Conservation (phyloP, 2,113 vertebrate species). For the Herpetotheres cachinnans region DNA sequence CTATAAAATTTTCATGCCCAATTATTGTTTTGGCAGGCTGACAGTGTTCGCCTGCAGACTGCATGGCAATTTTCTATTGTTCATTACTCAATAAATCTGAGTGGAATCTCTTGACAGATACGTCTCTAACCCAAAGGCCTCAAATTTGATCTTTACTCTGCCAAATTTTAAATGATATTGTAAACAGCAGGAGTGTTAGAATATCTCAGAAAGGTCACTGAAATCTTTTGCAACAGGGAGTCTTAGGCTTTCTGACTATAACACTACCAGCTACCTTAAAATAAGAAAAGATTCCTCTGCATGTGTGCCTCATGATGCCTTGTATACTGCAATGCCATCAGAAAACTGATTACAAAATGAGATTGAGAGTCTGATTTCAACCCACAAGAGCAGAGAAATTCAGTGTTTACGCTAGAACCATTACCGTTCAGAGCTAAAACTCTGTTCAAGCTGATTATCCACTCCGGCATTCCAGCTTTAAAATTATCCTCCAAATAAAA, state of each 20-base stretch:
- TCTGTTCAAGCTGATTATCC: neutral
- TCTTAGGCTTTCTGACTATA: neutral
- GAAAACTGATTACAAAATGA: neutral
- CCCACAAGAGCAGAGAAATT: neutral
- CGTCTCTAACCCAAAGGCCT: neutral
- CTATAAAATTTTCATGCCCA: slow-evolving; percentile 57
- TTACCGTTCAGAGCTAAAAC: neutral
- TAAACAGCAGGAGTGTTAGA: slow-evolving; percentile 25
- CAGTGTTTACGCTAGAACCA: neutral
- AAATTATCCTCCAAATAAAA: neutral
- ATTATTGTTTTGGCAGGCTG: slow-evolving; percentile 52
- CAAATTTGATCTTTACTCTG: slow-evolving; percentile 12
- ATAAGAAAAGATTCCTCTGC: neutral
- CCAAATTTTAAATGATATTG: slow-evolving; percentile 31
- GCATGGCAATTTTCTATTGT: slow-evolving; percentile 55
- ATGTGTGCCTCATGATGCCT: neutral
- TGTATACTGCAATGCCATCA: neutral
- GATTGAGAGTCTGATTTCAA: neutral
- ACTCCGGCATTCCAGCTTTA: neutral
- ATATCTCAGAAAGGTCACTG: slow-evolving; percentile 26
- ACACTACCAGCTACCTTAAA: neutral
- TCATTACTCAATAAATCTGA: slow-evolving; percentile 34
- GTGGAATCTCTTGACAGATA: slow-evolving; percentile 43
- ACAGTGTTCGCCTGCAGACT: neutral
- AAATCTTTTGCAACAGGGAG: slow-evolving; percentile 2